Evolutionary conservation across 2,113 vertebrate species (phyloP).

Genomic region (Tragelaphus scriptus): DNA sequence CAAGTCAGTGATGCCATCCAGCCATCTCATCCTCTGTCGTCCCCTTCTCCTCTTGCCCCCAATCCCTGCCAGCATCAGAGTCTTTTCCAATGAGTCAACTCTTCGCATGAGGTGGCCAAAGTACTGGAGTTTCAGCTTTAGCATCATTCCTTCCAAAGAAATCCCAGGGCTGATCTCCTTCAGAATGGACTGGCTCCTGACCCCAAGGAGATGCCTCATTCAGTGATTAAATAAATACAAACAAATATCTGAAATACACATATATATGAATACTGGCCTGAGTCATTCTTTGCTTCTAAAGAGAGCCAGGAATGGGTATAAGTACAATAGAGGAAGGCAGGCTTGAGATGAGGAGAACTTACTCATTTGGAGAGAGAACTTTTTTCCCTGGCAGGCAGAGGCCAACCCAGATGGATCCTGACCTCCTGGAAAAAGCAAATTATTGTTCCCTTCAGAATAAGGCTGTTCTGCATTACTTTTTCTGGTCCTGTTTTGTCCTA

Average conservation of each 20-base stretch:
- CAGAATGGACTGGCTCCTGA: no score
- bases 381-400: not conserved
- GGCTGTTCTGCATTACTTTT: fast-evolving
- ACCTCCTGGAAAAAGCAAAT: not conserved
- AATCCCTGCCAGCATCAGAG: no score
- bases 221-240: not conserved
- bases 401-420: fast-evolving
- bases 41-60: no score
- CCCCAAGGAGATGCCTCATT: not conserved
- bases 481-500: not conserved
- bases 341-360: not conserved
- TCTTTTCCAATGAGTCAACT: no score
- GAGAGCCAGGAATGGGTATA: not conserved
- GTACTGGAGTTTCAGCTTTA: no score
- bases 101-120: no score
- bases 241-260: not conserved
- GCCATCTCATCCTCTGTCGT: no score
- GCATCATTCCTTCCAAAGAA: no score
- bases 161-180: no score
- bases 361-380: not conserved
- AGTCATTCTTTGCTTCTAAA: not conserved
- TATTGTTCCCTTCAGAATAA: not conserved
- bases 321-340: not conserved
- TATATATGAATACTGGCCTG: not conserved
- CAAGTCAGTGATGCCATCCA: no score